Evolutionary conservation across 1,140 invertebrate genomes (phyloP), one percentile per base, ranked within the genome.

Genomic region (Limonius californicus): DNA sequence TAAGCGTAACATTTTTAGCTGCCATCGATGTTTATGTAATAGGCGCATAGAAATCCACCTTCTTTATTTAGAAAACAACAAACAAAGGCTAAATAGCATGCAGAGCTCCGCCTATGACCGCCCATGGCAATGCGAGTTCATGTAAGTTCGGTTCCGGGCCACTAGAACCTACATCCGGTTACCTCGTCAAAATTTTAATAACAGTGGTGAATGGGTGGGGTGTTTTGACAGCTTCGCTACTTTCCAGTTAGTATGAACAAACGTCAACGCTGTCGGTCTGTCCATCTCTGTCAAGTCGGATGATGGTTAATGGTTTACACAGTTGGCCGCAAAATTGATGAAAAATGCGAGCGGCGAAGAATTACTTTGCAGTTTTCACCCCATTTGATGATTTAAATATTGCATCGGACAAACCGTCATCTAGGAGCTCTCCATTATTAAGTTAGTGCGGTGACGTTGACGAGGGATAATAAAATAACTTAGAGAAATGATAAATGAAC

Each of bases 401-500:
- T 50, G 45, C 45, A 50, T 50, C 45, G 45, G 45, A 50, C 45
- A 50, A 50, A 50, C 45, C 45, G 45, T 50, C 45, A 18, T 21
- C 45, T 18, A 27, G 23, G 23, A 21, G 45, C n/a, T 50, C 45
- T 21, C 16, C 45, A 50, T 50, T 50, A 50, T 50, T 50, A 50
- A 50, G 45, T 50, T 50, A 50, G 45, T 50, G 45, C 45, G 45
- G 45, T 50, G 45, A 50, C 45, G 16, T 50, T 50, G 45, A 50
- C 45, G 45, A 50, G 45, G 45, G 45, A 50, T 50, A 50, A 50
- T 50, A 50, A 50, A 50, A 50, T 50, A 50, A 50, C 45, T 50
- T 39, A 39, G 45, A 18, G 42, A 14, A 50, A 50, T 50, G 45
- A 50, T 50, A 50, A 50, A 50, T 50, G 45, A 45, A 39, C 45